Percentiles rank a stretch among this genome's conserved stretches.
Conservation (phyloP, 2,888 invertebrate species). For the Idaea straminata region DNA sequence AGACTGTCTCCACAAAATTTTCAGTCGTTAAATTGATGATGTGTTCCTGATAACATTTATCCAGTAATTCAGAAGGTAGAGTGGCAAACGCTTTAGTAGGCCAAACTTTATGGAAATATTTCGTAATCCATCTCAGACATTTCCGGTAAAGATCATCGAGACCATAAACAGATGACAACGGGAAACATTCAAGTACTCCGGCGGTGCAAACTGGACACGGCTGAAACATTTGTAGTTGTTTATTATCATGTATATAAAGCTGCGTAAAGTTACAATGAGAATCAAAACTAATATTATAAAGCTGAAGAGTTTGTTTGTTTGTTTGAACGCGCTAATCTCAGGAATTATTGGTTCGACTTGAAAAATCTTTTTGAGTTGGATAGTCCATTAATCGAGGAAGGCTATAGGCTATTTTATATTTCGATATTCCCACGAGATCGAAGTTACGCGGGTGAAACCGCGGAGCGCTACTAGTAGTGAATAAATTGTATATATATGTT, state of each 20-base stretch:
- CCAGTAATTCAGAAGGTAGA: constrained; percentile 89
- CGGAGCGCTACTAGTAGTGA: too few species aligned
- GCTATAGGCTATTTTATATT: too few species aligned
- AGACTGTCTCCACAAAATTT: constrained; percentile 89
- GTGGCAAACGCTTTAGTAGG: constrained; percentile 93
- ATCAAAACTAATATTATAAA: constrained; percentile 3
- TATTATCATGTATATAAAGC: not conserved
- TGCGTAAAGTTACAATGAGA: not conserved
- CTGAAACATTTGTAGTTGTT: constrained; percentile 61
- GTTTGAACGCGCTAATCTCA: too few species aligned
- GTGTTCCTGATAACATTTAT: constrained; percentile 91
- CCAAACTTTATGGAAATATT: constrained; percentile 92
- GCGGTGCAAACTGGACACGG: constrained; percentile 94
- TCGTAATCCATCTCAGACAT: constrained; percentile 92
- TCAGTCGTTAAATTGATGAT: constrained; percentile 89
- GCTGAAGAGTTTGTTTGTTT: too few species aligned
- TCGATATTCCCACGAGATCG: too few species aligned
- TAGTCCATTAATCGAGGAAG: too few species aligned
- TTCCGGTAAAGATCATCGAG: constrained; percentile 93
- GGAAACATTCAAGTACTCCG: constrained; percentile 93
- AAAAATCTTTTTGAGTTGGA: too few species aligned
- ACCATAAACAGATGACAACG: constrained; percentile 91
- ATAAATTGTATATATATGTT: constrained; percentile 13
- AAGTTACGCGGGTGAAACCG: too few species aligned
- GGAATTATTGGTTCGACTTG: too few species aligned